Evolutionary conservation across 2,113 vertebrate species (phyloP).

Genomic region (Rhizomys pruinosus): DNA sequence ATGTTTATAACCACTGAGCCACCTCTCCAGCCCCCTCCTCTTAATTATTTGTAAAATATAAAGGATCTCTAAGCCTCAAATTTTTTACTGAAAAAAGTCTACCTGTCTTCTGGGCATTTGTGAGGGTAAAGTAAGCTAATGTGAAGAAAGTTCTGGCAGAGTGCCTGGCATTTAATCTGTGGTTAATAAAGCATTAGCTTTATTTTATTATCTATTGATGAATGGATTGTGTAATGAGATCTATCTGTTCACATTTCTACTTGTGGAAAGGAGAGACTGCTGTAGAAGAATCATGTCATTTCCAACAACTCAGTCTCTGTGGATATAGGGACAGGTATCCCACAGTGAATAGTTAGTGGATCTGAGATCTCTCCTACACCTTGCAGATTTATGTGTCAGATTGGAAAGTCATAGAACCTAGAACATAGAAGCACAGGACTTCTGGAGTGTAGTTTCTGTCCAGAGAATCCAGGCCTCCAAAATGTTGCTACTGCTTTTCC

Average conservation of each 20-base stretch:
- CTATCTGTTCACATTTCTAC: background rate
- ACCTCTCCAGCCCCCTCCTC: too few species aligned
- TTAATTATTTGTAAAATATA: constrained; percentile 41
- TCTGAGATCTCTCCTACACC: background rate
- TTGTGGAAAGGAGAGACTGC: background rate
- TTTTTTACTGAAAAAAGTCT: constrained; percentile 17
- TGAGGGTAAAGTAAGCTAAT: background rate
- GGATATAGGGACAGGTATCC: background rate
- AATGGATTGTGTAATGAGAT: background rate
- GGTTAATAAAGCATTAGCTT: background rate
- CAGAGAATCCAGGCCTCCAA: background rate
- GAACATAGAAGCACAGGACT: background rate
- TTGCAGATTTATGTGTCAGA: background rate
- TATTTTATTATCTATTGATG: background rate
- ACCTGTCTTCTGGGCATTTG: too few species aligned
- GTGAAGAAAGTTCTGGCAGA: background rate
- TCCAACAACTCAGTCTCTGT: background rate
- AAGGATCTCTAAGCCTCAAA: background rate
- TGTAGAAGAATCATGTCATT: background rate
- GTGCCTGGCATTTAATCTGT: background rate
- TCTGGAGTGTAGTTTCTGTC: background rate
- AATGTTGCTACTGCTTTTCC: background rate
- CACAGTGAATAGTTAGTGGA: too few species aligned
- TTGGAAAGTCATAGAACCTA: background rate
- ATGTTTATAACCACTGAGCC: too few species aligned